phyloP scores from a whole-genome alignment of 1,140 invertebrate species.

The Orius laevigatus region DNA sequence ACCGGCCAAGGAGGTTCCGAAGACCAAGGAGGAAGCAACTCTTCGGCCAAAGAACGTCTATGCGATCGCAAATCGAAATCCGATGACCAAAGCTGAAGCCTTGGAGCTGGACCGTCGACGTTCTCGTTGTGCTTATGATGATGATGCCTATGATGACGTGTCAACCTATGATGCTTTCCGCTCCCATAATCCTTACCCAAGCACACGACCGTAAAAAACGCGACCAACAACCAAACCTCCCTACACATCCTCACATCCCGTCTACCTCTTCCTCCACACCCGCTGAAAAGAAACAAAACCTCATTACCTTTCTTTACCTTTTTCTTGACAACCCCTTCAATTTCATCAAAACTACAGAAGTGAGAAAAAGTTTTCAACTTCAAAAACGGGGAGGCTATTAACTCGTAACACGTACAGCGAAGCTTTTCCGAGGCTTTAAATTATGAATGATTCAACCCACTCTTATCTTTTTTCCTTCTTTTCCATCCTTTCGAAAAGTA shows the following conservation, averaged over 20 bases:
- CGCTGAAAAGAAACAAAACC: too few relatives aligned
- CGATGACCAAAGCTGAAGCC: background rate
- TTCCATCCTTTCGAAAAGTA: too few relatives aligned
- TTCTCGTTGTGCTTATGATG: slow-evolving; percentile 10
- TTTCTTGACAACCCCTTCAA: too few relatives aligned
- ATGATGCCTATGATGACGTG: slow-evolving; percentile 7
- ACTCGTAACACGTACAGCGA: too few relatives aligned
- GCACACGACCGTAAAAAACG: slow-evolving; percentile 1
- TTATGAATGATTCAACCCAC: too few relatives aligned
- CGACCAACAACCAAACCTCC: slow-evolving; percentile 4
- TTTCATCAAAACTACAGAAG: too few relatives aligned
- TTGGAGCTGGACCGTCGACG: slow-evolving; percentile 6
- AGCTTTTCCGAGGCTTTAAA: too few relatives aligned
- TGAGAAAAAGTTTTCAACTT: too few relatives aligned
- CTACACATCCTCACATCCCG: slow-evolving; percentile 3
- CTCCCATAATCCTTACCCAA: background rate
- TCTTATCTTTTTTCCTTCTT: too few relatives aligned
- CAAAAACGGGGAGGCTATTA: too few relatives aligned
- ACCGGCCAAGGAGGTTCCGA: slow-evolving; percentile 48
- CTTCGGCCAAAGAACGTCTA: background rate
- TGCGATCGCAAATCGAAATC: background rate
- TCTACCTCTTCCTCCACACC: too few relatives aligned
- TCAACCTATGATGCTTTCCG: slow-evolving; percentile 2
- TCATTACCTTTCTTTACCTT: too few relatives aligned
- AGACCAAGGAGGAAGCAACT: background rate